phyloP scores from a whole-genome alignment of 2,888 invertebrate genomes.

The Galeopsomyia nigrocyanea region DNA sequence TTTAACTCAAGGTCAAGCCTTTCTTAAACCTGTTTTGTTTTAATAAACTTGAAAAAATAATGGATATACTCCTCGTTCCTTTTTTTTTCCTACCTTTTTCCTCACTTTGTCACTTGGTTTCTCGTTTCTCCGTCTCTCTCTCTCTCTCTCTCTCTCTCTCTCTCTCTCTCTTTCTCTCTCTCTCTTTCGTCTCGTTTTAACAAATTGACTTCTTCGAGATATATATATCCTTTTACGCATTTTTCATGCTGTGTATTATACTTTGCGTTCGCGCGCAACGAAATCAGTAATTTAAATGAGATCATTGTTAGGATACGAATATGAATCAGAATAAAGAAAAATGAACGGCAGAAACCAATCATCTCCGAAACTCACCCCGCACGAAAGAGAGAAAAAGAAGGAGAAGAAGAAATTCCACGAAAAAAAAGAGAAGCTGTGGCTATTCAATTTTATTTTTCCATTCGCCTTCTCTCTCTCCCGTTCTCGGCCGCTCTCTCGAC shows the following conservation, averaged over 20 bases:
- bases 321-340: too few relatives aligned
- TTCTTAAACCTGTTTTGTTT: conserved; percentile 8
- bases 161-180: conserved; percentile 7
- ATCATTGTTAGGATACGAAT: too few relatives aligned
- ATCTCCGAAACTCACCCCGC: too few relatives aligned
- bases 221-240: too few relatives aligned
- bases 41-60: not conserved
- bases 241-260: too few relatives aligned
- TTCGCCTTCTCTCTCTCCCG: conserved; percentile 47
- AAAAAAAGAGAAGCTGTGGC: too few relatives aligned
- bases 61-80: conserved; percentile 2
- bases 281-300: too few relatives aligned
- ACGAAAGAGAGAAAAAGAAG: too few relatives aligned
- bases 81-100: conserved; percentile 35
- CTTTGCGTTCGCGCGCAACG: too few relatives aligned
- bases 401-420: too few relatives aligned
- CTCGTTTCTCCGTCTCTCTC: conserved; percentile 44
- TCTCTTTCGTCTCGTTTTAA: not conserved
- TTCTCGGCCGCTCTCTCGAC: conserved; percentile 5
- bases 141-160: conserved; percentile 48
- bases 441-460: conserved; percentile 1
- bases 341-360: too few relatives aligned
- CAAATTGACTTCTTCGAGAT: conserved; percentile 4
- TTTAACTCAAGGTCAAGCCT: conserved; percentile 19
- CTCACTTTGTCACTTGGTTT: not conserved